Evolutionary conservation across 2,797 vertebrate genomes (phyloP).

Genomic region (Melanitta fusca): DNA sequence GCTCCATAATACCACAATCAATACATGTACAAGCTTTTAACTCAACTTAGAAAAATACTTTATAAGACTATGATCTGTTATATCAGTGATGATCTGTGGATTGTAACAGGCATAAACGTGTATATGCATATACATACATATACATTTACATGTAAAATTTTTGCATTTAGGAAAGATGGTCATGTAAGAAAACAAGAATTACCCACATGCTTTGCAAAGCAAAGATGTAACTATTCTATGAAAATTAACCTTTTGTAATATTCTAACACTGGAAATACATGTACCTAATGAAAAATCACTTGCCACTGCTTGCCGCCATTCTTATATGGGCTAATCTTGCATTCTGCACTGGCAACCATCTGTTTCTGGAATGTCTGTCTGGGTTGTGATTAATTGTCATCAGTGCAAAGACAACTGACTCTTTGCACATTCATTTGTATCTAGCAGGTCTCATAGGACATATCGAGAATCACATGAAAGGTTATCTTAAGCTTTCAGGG

Average conservation of each 20-base stretch:
- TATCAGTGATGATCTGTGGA: not conserved
- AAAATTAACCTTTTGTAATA: not conserved
- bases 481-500: not conserved
- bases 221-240: not conserved
- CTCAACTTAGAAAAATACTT: not conserved
- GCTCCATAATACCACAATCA: slow-evolving; percentile 44
- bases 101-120: not conserved
- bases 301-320: not conserved
- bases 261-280: not conserved
- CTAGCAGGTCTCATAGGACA: not conserved
- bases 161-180: not conserved
- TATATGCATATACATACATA: not conserved
- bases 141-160: not conserved
- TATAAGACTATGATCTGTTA: slow-evolving; percentile 1
- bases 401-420: not conserved
- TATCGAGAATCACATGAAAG: not conserved
- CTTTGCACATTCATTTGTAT: not conserved
- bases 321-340: not conserved
- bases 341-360: not conserved
- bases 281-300: not conserved
- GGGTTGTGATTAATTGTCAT: not conserved
- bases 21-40: slow-evolving; percentile 55
- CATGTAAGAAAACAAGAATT: not conserved
- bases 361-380: not conserved
- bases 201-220: not conserved